Conservation (phyloP, 2,888 invertebrate genomes). For the Melanostoma scalare region DNA sequence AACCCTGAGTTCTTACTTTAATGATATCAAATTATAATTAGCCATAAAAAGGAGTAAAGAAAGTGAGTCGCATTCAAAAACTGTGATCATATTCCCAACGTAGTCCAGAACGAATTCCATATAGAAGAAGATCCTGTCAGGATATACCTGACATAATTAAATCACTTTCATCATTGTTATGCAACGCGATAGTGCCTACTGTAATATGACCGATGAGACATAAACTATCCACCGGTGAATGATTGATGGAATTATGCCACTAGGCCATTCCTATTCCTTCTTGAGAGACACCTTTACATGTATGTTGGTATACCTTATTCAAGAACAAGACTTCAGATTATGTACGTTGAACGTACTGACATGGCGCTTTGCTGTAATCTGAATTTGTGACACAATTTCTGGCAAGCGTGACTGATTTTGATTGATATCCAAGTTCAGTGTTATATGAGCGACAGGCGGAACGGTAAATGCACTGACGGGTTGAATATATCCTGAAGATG, state of each 20-base stretch:
- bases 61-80: slow-evolving; percentile 6
- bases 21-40: slow-evolving; percentile 29
- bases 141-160: slow-evolving; percentile 68
- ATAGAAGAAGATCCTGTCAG: slow-evolving; percentile 44
- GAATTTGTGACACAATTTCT: slow-evolving; percentile 70
- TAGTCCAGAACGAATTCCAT: slow-evolving; percentile 43
- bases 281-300: not conserved
- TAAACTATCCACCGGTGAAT: slow-evolving; percentile 40
- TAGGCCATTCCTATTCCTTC: slow-evolving; percentile 34
- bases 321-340: not conserved
- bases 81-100: slow-evolving; percentile 38
- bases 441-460: slow-evolving; percentile 40
- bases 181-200: slow-evolving; percentile 48
- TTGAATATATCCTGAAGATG: slow-evolving; percentile 43
- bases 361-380: slow-evolving; percentile 52
- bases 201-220: slow-evolving; percentile 67
- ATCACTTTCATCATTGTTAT: slow-evolving; percentile 64
- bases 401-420: slow-evolving; percentile 70
- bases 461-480: slow-evolving; percentile 42
- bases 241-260: slow-evolving; percentile 71
- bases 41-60: slow-evolving; percentile 8
- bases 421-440: slow-evolving; percentile 54
- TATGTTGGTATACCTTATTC: not conserved
- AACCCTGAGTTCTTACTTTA: not conserved
- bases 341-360: slow-evolving; percentile 8